Percentiles rank a stretch among this genome's conserved stretches.
Conservation (phyloP, 1,140 invertebrate species). For the Phymastichus coffea region DNA sequence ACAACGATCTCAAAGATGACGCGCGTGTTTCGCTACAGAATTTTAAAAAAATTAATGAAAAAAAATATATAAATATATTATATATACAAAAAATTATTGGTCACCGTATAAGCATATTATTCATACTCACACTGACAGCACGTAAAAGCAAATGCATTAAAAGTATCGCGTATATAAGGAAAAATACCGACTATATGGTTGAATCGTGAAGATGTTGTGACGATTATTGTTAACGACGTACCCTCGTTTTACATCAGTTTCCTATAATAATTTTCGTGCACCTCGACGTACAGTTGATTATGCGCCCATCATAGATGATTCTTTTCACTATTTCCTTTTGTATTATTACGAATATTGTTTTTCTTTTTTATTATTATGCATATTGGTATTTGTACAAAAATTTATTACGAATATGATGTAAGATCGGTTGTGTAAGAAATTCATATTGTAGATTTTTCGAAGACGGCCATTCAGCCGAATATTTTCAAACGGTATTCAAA, state of each 20-base stretch:
- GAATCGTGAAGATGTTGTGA: slow-evolving; percentile 53
- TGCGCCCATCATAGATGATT: too few species aligned
- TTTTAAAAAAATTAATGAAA: slow-evolving; percentile 5
- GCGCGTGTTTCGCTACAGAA: slow-evolving; percentile 40
- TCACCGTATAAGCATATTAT: slow-evolving; percentile 31
- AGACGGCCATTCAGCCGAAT: too few species aligned
- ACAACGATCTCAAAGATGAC: slow-evolving; percentile 55
- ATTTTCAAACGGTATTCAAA: too few species aligned
- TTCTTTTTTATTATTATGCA: too few species aligned
- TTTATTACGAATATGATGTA: slow-evolving; percentile 4
- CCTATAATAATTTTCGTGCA: too few species aligned
- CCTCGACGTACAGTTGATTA: too few species aligned
- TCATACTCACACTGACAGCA: slow-evolving; percentile 17
- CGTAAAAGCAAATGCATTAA: slow-evolving; percentile 16
- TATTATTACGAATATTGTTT: too few species aligned
- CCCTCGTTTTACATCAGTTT: too few species aligned
- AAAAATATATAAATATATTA: slow-evolving; percentile 9
- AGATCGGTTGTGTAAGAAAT: slow-evolving; percentile 28
- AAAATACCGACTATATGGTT: slow-evolving; percentile 45
- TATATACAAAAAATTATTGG: slow-evolving; percentile 22
- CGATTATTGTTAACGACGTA: slow-evolving; percentile 28
- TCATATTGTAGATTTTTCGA: slow-evolving; percentile 1
- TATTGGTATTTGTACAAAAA: too few species aligned
- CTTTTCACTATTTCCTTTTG: too few species aligned
- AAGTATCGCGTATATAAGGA: slow-evolving; percentile 13